Evolutionary conservation across 2,113 vertebrate species (phyloP), one percentile per base, ranked within the genome.

Genomic region (Nothoprocta perdicaria): DNA sequence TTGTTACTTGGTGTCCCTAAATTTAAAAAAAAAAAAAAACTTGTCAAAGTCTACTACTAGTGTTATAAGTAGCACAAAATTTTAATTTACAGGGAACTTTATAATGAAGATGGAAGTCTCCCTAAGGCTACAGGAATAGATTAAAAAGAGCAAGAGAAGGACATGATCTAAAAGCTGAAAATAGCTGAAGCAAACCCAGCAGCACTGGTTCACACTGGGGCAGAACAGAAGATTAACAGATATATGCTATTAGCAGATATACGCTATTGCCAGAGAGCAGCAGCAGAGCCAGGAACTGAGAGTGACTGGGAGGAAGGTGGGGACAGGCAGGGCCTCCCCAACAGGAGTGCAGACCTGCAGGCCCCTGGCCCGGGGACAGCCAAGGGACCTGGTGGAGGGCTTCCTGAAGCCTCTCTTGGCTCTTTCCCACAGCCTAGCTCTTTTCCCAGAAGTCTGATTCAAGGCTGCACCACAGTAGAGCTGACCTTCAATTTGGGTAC

Each of bases 321-420:
- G 35, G 4, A 13, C 5, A 2, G 1, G 33, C 14, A 63, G 63
- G 14, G 46, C 22, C 22, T 29, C 41, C 9, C 14, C 1, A 0
- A 4, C 24, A 3, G 1, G 9, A 0, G 0, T 16, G 17, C 9
- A 38, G 27, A 60, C 5, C 5, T 7, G 45, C 38, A 0, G 1
- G 10, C 26, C 2, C 35, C 7, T 5, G 27, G 45, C 10, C n/a
- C 12, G 3, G 9, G 2, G 4, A 5, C 22, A 12, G 9, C 14
- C 19, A 18, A 61, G 14, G 27, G 8, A 17, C 6, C 7, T 4
- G 12, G 23, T 14, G 18, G 45, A 5, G 7, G 1, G 1, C 9
- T 80, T 10, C 12, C 10, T 7, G 48, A 63, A 12, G 14, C 23
- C 10, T 11, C n/a, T 14, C 27, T 31, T 7, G 43, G n/a, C 7